Percentiles rank a stretch among this genome's conserved stretches.
phyloP scores from a whole-genome alignment of 2,888 invertebrate species.

The Poecilus cupreus region DNA sequence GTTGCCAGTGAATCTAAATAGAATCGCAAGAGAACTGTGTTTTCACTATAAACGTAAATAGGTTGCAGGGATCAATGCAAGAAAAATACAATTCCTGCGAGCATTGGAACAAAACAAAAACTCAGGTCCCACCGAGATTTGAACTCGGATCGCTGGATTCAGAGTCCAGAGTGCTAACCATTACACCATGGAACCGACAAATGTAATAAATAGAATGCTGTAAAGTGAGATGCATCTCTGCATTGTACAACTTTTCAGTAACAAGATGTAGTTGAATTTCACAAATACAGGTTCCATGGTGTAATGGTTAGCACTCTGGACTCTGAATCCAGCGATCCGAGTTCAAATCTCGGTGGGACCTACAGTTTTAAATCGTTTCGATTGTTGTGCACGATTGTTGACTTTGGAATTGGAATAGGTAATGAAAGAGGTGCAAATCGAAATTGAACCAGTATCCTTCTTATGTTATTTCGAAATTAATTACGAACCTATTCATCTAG shows the following conservation, averaged over 20 bases:
- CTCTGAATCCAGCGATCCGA: constrained; percentile 79
- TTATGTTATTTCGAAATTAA: background rate
- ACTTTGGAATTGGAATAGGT: no score
- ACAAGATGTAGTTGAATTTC: background rate
- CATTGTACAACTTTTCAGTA: no score
- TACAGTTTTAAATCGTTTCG: constrained; percentile 62
- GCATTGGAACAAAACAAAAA: background rate
- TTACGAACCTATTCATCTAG: background rate
- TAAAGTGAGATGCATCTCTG: background rate
- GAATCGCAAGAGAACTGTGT: constrained; percentile 10
- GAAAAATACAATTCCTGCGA: background rate
- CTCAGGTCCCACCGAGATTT: constrained; percentile 84
- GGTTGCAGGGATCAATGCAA: constrained; percentile 21
- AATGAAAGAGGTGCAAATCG: constrained; percentile 13
- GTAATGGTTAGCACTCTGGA: constrained; percentile 81
- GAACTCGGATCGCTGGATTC: constrained; percentile 75
- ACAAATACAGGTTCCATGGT: constrained; percentile 74
- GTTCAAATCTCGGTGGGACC: constrained; percentile 79
- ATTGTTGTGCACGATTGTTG: no score
- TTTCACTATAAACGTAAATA: constrained; percentile 16
- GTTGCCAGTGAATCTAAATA: constrained; percentile 25
- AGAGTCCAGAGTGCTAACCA: constrained; percentile 88
- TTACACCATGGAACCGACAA: constrained; percentile 82
- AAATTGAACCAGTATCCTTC: background rate
- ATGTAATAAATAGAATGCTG: background rate